Percentiles rank a stretch among this genome's conserved stretches.
Evolutionary conservation across 2,888 invertebrate genomes (phyloP).

Genomic region (Cotesia congregata): DNA sequence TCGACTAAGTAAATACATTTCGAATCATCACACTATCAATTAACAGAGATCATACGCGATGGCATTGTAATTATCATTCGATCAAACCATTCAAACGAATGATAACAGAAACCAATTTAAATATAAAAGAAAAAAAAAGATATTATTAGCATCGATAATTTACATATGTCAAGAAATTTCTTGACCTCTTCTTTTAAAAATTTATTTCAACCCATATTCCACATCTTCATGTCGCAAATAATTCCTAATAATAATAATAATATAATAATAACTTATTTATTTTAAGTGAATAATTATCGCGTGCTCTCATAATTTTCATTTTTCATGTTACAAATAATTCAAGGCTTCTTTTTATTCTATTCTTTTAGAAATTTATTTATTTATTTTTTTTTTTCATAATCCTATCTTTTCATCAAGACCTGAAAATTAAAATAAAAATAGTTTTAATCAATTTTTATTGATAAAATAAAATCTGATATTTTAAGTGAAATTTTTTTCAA

Average conservation of each 20-base stretch:
- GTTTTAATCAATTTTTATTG: no score
- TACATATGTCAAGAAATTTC: background rate
- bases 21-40: background rate
- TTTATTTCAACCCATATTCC: background rate
- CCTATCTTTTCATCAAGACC: no score
- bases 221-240: background rate
- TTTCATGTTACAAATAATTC: background rate
- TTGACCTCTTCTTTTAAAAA: background rate
- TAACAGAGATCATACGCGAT: background rate
- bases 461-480: no score
- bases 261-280: background rate
- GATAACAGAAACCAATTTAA: background rate
- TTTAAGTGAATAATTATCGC: background rate
- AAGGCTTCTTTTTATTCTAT: background rate
- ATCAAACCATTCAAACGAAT: background rate
- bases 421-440: no score
- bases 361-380: background rate
- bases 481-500: no score
- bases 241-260: background rate
- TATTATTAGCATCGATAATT: background rate
- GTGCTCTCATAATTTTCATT: background rate
- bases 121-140: background rate
- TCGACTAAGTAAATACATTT: background rate
- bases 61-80: background rate
- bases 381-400: background rate